Evolutionary conservation across 2,888 invertebrate species (phyloP), one percentile per base, ranked within the genome.

Genomic region (Chymomyza procnemis): DNA sequence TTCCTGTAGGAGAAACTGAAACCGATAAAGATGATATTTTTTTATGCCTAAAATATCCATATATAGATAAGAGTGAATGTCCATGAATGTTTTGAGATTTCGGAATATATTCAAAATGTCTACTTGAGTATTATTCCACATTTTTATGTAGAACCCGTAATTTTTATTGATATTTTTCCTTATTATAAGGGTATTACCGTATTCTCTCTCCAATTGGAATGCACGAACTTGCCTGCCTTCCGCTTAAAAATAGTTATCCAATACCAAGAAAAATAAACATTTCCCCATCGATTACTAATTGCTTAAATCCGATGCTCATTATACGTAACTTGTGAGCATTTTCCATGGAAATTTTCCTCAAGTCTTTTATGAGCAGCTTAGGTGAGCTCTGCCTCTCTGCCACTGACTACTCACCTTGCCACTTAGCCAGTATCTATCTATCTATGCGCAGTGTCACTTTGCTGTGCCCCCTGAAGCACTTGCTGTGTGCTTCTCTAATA

Each of bases 401-500:
- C 34, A 12, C 34, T 5, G 5, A 2, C 34, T 4, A 41, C 34
- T 41, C 34, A 41, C 26, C 26, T 26, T 26, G 8, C 26, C 26
- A 26, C 26, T 26, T 6, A 26, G 26, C 26, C 26, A 26, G 26
- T 26, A 6, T 26, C 26, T 26, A 26, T 26, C 26, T 26, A 26
- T 26, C 26, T 6, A 26, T 26, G 4, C 26, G 6, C 26, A 26
- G 26, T 26, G 1, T 26, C 47, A 19, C 50, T n/a, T 47, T 16
- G 16, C 18, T 50, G 50, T 50, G 50, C 34, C 34, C 34, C 12
- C 34, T 41, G 34, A 2, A 12, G 34, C 34, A 12, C 34, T 41
- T 9, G 34, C 34, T 50, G 14, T 50, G 50, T 50, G 50, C 19
- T 16, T 50, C 50, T n/a, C 21, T 61, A 62, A 67, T 59, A 73